These are phyloP conservation scores for Encarsia formosa DNA, from an alignment of 2,888 invertebrate species.

Conservation along the genomic window DNA sequence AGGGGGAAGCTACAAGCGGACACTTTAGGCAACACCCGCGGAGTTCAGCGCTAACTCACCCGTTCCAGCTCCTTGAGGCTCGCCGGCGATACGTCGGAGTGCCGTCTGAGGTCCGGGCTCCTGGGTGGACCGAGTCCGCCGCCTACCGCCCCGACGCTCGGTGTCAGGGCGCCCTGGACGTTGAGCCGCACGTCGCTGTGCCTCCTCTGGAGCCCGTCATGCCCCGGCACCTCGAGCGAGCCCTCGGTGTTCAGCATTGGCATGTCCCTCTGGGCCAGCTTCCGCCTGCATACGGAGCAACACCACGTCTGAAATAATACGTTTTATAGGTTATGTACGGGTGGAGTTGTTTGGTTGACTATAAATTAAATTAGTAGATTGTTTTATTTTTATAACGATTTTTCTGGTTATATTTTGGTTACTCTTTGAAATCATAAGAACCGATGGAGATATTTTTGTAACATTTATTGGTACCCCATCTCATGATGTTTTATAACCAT, in stretches of 20 bases:
- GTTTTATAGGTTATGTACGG: too few species aligned
- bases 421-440: too few species aligned
- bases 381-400: too few species aligned
- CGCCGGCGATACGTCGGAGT: slow-evolving; percentile 84
- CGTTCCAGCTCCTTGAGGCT: slow-evolving; percentile 85
- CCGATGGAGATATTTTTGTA: too few species aligned
- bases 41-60: slow-evolving; percentile 55
- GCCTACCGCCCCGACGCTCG: slow-evolving; percentile 51
- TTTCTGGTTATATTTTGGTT: too few species aligned
- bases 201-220: slow-evolving; percentile 73
- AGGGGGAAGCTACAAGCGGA: too few species aligned
- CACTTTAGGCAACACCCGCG: too few species aligned
- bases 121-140: slow-evolving; percentile 76
- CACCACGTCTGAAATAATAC: slow-evolving; percentile 79
- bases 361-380: too few species aligned
- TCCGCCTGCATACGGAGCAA: slow-evolving; percentile 83
- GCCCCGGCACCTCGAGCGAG: slow-evolving; percentile 72
- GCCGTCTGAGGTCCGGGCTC: slow-evolving; percentile 75
- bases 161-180: slow-evolving; percentile 51
- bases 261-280: slow-evolving; percentile 72
- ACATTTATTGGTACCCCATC: too few species aligned
- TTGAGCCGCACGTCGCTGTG: slow-evolving; percentile 74
- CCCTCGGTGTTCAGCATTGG: slow-evolving; percentile 72
- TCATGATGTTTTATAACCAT: too few species aligned
- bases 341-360: too few species aligned